phyloP scores from a whole-genome alignment of 2,888 invertebrate species.

The Elmis aenea region DNA sequence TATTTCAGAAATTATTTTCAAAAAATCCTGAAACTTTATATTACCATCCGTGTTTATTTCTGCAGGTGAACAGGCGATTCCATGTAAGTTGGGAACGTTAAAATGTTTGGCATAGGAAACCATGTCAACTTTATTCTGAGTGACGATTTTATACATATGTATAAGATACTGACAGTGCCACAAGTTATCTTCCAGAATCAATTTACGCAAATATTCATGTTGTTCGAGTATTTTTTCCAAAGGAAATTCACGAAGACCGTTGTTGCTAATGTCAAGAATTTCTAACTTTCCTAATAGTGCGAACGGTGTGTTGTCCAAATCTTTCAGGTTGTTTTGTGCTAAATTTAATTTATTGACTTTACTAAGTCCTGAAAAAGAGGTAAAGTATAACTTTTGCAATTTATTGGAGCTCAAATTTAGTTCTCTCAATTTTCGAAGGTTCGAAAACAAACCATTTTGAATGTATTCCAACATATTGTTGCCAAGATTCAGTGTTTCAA shows the following conservation, averaged over 20 bases:
- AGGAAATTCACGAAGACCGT: slow-evolving; percentile 5
- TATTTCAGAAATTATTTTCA: slow-evolving; percentile 9
- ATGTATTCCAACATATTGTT: slow-evolving; percentile 6
- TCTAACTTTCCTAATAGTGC: slow-evolving; percentile 8
- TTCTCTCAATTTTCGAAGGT: slow-evolving; percentile 2
- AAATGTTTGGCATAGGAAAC: slow-evolving; percentile 6
- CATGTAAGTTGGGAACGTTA: slow-evolving; percentile 15
- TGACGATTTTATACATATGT: slow-evolving; percentile 11
- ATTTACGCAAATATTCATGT: slow-evolving; percentile 6
- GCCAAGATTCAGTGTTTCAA: slow-evolving; percentile 4
- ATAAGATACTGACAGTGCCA: slow-evolving; percentile 13
- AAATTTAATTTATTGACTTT: slow-evolving; percentile 8
- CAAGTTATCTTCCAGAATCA: slow-evolving; percentile 15
- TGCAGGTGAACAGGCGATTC: slow-evolving; percentile 11
- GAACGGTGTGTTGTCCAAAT: slow-evolving; percentile 4
- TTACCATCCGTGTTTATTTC: slow-evolving; percentile 7
- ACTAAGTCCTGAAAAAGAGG: slow-evolving; percentile 10
- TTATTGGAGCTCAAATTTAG: slow-evolving; percentile 8
- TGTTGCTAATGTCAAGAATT: slow-evolving; percentile 11
- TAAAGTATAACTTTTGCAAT: slow-evolving; percentile 2
- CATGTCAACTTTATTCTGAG: slow-evolving; percentile 7
- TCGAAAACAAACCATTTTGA: slow-evolving; percentile 7
- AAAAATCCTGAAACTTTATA: slow-evolving; percentile 9
- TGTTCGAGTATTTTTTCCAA: slow-evolving; percentile 7
- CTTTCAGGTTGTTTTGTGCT: slow-evolving; percentile 9